Base-by-base conservation (phyloP, 2,797 vertebrate genomes). In the Salmo trutta region DNA sequence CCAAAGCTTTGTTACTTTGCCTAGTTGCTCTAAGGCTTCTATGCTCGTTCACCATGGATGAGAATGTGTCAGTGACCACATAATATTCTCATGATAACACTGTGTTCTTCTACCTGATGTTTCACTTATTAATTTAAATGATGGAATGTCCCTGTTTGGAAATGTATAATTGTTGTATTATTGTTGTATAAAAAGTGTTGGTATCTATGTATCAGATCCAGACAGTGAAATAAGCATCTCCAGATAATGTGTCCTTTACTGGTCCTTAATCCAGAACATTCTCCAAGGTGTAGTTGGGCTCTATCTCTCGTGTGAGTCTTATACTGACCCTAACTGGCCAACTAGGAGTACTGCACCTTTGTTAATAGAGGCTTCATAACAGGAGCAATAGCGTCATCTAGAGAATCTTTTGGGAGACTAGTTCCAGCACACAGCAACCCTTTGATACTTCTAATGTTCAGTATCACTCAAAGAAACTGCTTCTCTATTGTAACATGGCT, bases 311-410 rank as follows among this genome's bases (percentile, higher is more conserved):
- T 31, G 70, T 85, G 76, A 78, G 79, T 36, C 53, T 53, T 83
- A 77, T 78, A 87, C 85, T 90, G 90, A 71, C 24, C 83, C 79
- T 33, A 78, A 52, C 79, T 89, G 92, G 89, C 31, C 62, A 85
- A 41, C 81, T 29, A 1, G 8, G 16, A 31, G 81, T 85, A 91
- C n/a, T 89, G 68, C 86, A 80, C 3, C 66, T 51, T 54, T 24
- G 33, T 15, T 4, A 12, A 8, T 2, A 15, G 31, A 7, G 3
- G 16, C 29, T 14, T 67, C 68, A 3, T 17, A 51, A 41, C 19
- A 21, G 31, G 56, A 64, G 15, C 17, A 24, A 74, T 12, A 47
- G 12, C 73, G 3, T 56, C 47, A 75, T 67, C 74, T 75, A 24
- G 21, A 53, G 19, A 10, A 41, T 70, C 1, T 51, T 19, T 70